Base-by-base conservation (phyloP, 2,797 vertebrate species). In the Gallinago nigripennis region DNA sequence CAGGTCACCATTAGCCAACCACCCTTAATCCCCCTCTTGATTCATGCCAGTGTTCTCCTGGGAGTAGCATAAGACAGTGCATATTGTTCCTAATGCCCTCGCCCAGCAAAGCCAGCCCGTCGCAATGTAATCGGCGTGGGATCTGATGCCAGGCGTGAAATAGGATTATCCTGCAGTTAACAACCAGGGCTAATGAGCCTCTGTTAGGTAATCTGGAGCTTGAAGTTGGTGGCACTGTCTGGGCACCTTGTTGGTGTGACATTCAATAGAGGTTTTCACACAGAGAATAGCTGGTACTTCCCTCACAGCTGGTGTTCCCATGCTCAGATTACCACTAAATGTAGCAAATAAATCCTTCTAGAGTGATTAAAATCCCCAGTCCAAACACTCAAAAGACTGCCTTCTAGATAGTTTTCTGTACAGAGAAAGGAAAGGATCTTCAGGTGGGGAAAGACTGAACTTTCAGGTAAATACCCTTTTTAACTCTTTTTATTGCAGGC, bases 1-100 rank as follows among this genome's bases (percentile, higher is more conserved):
- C 98, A 99, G 99, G 99, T 99, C 61, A 63, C 95, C 33, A 23
- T 58, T 35, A 6, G 35, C 39, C 56, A 63, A 54, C 19, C 58
- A 14, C 33, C 21, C 28, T 31, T 30, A 23, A 73, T 57, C 68
- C 63, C 21, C 28, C 43, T 76, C 30, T 66, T 43, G 64, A 41
- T 85, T 71, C 77, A 30, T 20, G 13, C 66, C 53, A 37, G 45
- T 46, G 21, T 69, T 77, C 16, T 73, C 53, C 56, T 16, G 5
- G 46, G 28, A 76, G 46, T 14, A 50, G 35, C 30, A 16, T 57
- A 73, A 83, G 51, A n/a, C 43, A 7, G 17, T 54, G 39, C 73
- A 54, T 73, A 12, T 60, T 1, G 3, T 43, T 64, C 39, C 63
- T 73, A 18, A 45, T 25, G 46, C 54, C 63, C 20, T 33, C 35